Conservation (phyloP, 1,140 invertebrate genomes). For the Brachionus paranguensis region DNA sequence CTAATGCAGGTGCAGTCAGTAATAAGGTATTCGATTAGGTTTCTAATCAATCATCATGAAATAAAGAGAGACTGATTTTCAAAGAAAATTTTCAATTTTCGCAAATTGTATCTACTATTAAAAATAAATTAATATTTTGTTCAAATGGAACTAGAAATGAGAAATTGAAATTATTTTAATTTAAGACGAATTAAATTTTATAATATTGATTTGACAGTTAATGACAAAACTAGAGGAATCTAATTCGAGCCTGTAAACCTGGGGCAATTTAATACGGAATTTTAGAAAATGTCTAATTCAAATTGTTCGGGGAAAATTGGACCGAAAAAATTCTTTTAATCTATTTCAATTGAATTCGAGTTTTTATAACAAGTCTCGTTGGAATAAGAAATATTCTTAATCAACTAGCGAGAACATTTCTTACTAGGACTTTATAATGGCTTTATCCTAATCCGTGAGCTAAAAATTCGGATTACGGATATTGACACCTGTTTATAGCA, state of each 20-base stretch:
- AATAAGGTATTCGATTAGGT: background rate
- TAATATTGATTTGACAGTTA: background rate
- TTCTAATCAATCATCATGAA: background rate
- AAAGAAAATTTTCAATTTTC: background rate
- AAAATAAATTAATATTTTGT: conserved; percentile 27
- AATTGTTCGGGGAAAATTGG: background rate
- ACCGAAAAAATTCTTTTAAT: background rate
- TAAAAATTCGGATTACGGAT: conserved; percentile 8
- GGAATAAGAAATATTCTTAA: background rate
- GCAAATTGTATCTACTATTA: conserved; percentile 19
- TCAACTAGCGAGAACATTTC: background rate
- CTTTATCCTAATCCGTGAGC: background rate
- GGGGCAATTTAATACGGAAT: background rate
- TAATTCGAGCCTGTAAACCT: background rate
- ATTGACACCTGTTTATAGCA: conserved; percentile 26
- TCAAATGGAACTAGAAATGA: background rate
- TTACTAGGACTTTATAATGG: conserved; percentile 17
- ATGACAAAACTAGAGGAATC: background rate
- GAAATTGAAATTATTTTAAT: background rate
- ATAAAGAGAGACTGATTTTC: background rate
- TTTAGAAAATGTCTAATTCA: background rate
- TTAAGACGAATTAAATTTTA: background rate
- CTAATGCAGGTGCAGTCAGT: background rate
- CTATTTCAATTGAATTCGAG: background rate
- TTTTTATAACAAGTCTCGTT: conserved; percentile 8